Base-by-base conservation (phyloP, 2,113 vertebrate species). In the Numida meleagris region DNA sequence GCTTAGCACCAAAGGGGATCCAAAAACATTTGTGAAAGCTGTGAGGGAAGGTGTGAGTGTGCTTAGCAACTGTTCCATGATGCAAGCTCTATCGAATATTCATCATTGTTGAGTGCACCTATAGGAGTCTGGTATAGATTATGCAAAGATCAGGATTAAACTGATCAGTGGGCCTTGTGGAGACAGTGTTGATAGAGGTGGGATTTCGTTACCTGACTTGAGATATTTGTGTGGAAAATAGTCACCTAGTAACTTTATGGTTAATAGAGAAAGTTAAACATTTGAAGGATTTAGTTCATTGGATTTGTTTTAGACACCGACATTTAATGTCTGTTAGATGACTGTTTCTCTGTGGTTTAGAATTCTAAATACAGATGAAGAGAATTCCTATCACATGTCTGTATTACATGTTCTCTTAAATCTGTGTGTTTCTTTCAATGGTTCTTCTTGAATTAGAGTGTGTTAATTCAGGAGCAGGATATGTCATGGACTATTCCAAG, bases 251-350 rank as follows among this genome's bases (percentile, higher is more conserved):
- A 58, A 53, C 23, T 72, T 80, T 67, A 34, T 16, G 48, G 34
- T 55, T 75, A 36, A 10, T 79, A 45, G 12, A 80, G 68, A 71
- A 92, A 86, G 62, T 24, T 5, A 62, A 86, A 29, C 8, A 42
- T 67, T 86, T 92, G 6, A 67, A 14, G 24, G 24, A 53, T 45
- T 12, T 45, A 68, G 34, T 68, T 89, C 13, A 46, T 61, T n/a
- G 61, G 58, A 14, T 36, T 20, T 63, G 15, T n/a, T 91, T 78
- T 81, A 62, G 42, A 45, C 27, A 38, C 33, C 13, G 68, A 0
- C 2, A 2, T 53, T 57, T 43, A 14, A 72, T 79, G 17, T 78
- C 12, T 42, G 59, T 46, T 34, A 43, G 0, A 0, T 71, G 38
- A 17, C 29, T 53, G 0, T 67, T 78, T 74, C 42, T 90, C 14